Conservation (phyloP, 2,888 invertebrate species). For the Leptarthrus brevirostris region DNA sequence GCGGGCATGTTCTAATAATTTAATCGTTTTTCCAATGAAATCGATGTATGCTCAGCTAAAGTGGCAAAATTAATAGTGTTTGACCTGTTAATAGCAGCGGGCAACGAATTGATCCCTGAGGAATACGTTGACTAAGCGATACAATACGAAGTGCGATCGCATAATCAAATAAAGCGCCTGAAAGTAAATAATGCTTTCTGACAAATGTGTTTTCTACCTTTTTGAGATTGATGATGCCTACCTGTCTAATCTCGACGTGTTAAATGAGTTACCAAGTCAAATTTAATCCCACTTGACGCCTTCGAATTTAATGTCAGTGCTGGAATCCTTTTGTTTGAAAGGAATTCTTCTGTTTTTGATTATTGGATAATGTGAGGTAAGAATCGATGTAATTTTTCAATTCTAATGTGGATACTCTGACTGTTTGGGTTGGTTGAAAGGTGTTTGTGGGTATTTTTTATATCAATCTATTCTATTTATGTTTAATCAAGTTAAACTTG, state of each 20-base stretch:
- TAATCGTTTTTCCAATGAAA: conserved; percentile 6
- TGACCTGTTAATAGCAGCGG: conserved; percentile 22
- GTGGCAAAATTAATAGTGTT: conserved; percentile 40
- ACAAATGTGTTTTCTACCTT: conserved; percentile 29
- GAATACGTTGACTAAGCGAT: neutral
- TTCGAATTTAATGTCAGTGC: neutral
- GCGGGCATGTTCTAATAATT: conserved; percentile 15
- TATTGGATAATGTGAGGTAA: neutral
- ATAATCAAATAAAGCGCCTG: neutral
- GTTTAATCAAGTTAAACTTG: too few species aligned
- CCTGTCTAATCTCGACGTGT: conserved; percentile 21
- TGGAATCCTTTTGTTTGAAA: neutral
- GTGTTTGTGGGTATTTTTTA: too few species aligned
- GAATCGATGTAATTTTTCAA: neutral
- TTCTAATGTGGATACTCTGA: neutral
- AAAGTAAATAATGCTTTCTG: conserved; percentile 25
- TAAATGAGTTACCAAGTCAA: conserved; percentile 26
- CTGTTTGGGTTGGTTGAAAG: too few species aligned
- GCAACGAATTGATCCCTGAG: neutral
- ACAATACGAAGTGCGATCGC: neutral
- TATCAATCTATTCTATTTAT: too few species aligned
- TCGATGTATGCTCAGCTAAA: conserved; percentile 39
- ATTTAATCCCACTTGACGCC: neutral
- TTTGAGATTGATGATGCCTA: conserved; percentile 34
- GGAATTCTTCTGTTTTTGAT: neutral